phyloP scores from a whole-genome alignment of 2,113 vertebrate genomes.

The Callopanchax toddi region DNA sequence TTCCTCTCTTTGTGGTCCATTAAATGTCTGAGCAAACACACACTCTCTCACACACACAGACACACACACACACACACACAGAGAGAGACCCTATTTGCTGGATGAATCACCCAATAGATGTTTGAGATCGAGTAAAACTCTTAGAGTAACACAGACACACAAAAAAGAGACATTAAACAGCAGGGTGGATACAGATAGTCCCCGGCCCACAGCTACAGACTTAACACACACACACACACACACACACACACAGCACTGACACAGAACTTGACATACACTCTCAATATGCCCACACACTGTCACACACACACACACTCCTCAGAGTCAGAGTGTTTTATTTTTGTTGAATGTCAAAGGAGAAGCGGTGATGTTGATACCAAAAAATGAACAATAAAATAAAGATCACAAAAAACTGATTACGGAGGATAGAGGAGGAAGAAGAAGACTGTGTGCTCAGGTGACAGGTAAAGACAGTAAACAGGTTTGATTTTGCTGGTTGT shows the following conservation, averaged over 20 bases:
- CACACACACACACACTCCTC: conserved; percentile 52
- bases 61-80: conserved; percentile 24
- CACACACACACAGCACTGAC: conserved; percentile 60
- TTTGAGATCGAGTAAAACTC: conserved; percentile 38
- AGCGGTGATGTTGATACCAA: conserved; percentile 23
- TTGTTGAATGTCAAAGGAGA: conserved; percentile 34
- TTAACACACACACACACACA: conserved; percentile 69
- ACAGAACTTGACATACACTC: conserved; percentile 65
- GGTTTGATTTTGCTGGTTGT: conserved; percentile 33
- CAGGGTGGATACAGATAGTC: conserved; percentile 50
- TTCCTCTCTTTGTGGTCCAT: conserved; percentile 27
- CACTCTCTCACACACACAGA: conserved; percentile 17
- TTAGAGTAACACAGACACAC: conserved; percentile 36
- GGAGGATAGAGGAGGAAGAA: not conserved
- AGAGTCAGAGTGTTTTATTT: conserved; percentile 53
- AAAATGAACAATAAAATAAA: conserved; percentile 10
- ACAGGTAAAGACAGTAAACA: conserved; percentile 22
- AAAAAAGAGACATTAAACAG: conserved; percentile 30
- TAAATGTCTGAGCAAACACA: conserved; percentile 51
- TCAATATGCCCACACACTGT: conserved; percentile 55
- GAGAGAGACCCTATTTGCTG: conserved; percentile 36
- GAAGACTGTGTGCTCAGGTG: not conserved
- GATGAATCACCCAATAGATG: conserved; percentile 53
- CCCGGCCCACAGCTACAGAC: conserved; percentile 52
- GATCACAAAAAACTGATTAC: not conserved